phyloP scores from a whole-genome alignment of 2,888 invertebrate species.

The Quadroppia sp. region DNA sequence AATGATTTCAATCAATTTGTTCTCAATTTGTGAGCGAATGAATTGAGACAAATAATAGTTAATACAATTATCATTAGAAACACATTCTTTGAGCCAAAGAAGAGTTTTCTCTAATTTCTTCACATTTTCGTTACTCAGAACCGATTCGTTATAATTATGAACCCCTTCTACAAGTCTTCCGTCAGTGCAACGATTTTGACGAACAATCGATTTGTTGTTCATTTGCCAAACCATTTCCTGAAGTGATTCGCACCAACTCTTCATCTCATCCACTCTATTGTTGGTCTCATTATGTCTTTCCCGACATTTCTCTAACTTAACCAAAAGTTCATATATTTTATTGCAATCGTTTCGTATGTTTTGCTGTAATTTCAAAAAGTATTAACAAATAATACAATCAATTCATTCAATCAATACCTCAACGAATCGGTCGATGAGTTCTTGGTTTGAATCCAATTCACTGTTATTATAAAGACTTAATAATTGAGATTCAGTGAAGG shows the following conservation, averaged over 20 bases:
- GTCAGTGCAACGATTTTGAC: constrained; percentile 39
- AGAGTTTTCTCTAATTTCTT: constrained; percentile 37
- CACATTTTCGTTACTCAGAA: constrained; percentile 25
- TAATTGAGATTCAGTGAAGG: constrained; percentile 43
- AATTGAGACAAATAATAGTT: constrained; percentile 33
- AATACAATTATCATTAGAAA: constrained; percentile 41
- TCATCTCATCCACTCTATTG: neutral
- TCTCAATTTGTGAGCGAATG: constrained; percentile 39
- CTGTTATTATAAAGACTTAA: constrained; percentile 40
- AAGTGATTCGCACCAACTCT: neutral
- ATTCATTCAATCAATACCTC: constrained; percentile 14
- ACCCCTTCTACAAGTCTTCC: constrained; percentile 38
- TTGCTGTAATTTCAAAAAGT: constrained; percentile 13
- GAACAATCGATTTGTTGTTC: constrained; percentile 8
- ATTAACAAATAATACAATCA: neutral
- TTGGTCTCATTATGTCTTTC: constrained; percentile 38
- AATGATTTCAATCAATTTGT: constrained; percentile 5
- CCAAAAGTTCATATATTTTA: constrained; percentile 35
- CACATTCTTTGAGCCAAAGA: constrained; percentile 30
- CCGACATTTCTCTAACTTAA: constrained; percentile 37
- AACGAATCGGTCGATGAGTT: constrained; percentile 36
- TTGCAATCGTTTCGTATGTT: constrained; percentile 27
- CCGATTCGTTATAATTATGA: constrained; percentile 39
- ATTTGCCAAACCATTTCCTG: constrained; percentile 39
- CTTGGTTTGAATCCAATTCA: constrained; percentile 36